A percentile compares a stretch with the other conserved stretches of the same genome.
Evolutionary conservation across 2,888 invertebrate genomes (phyloP).

Genomic region (Dynastes grantii): DNA sequence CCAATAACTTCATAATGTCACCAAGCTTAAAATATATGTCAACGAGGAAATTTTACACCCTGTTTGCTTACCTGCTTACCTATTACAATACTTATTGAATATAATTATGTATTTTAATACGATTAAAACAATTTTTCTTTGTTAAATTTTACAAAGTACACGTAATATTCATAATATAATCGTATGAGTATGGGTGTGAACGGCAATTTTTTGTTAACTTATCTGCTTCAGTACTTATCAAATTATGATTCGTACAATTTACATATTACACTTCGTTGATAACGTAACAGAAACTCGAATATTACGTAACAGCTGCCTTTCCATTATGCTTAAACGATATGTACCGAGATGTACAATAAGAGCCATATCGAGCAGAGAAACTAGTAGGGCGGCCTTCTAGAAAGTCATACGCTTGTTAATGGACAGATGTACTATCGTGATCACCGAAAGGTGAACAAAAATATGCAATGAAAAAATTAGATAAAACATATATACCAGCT

Average conservation of each 20-base stretch:
- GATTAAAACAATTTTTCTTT: no score
- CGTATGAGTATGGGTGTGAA: no score
- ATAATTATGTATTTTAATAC: no score
- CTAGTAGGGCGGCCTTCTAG: slow-evolving; percentile 15
- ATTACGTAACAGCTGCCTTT: not conserved
- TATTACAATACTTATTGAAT: no score
- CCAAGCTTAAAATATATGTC: no score
- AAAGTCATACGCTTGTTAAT: slow-evolving; percentile 11
- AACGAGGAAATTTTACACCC: no score
- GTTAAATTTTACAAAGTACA: no score
- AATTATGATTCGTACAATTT: not conserved
- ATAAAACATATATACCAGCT: no score
- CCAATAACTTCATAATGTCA: no score
- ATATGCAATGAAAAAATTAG: not conserved
- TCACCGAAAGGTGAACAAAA: no score
- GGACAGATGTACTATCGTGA: not conserved
- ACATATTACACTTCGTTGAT: not conserved
- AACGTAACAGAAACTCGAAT: slow-evolving; percentile 5
- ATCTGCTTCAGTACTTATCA: not conserved
- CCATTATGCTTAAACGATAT: not conserved
- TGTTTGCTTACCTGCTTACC: no score
- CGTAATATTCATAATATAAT: no score
- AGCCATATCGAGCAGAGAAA: not conserved
- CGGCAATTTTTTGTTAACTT: not conserved
- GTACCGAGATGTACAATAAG: slow-evolving; percentile 1